Percentiles rank a stretch among this genome's conserved stretches.
Conservation (phyloP, 2,888 invertebrate genomes). For the Tridacna gigas region DNA sequence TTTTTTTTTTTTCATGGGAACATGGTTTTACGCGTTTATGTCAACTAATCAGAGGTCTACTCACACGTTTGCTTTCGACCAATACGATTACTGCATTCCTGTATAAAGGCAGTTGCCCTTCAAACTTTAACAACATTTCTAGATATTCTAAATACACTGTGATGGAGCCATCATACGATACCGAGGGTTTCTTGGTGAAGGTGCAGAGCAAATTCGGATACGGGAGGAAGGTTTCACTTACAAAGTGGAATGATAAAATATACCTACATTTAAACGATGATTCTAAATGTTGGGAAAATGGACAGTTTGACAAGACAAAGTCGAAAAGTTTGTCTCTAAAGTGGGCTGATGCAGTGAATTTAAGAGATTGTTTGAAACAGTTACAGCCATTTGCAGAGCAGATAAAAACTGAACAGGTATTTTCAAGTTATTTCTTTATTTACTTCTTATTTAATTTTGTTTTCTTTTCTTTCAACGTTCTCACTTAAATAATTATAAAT, state of each 20-base stretch:
- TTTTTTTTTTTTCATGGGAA: constrained; percentile 6
- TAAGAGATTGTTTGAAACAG: constrained; percentile 10
- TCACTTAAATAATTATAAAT: background rate
- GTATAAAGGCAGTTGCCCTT: constrained; percentile 3
- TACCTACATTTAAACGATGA: constrained; percentile 34
- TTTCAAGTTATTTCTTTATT: background rate
- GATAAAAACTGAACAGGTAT: constrained; percentile 26
- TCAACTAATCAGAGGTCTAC: background rate
- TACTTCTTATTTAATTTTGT: too few species aligned
- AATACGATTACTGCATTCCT: constrained; percentile 1
- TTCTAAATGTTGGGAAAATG: constrained; percentile 32
- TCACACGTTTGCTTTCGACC: constrained; percentile 6
- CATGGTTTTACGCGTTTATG: constrained; percentile 6
- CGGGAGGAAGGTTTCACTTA: constrained; percentile 20
- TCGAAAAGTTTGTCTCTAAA: constrained; percentile 25
- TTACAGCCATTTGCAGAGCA: constrained; percentile 26
- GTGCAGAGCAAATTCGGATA: constrained; percentile 30
- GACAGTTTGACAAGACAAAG: constrained; percentile 27
- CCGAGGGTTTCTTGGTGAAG: constrained; percentile 26
- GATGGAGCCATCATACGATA: constrained; percentile 30
- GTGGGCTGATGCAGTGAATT: constrained; percentile 7
- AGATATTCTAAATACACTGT: background rate
- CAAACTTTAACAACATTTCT: background rate
- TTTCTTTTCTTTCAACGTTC: too few species aligned
- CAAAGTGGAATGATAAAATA: constrained; percentile 30